Evolutionary conservation across 2,113 vertebrate genomes (phyloP).

Genomic region (Brachypodius melanocephalos): DNA sequence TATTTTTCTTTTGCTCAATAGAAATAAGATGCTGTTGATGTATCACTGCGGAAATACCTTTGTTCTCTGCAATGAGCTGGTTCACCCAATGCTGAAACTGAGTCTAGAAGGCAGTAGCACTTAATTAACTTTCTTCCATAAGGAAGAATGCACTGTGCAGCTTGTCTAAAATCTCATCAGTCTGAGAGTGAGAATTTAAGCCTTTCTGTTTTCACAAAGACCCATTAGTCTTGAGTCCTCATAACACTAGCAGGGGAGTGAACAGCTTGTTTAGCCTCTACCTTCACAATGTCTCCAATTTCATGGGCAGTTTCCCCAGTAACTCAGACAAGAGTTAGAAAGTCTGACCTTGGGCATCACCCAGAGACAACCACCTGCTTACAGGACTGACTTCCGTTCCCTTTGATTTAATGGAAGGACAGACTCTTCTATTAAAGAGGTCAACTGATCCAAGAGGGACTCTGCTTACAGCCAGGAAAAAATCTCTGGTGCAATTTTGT

Average conservation of each 20-base stretch:
- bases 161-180: not conserved
- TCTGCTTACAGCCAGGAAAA: not conserved
- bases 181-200: not conserved
- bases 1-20: not conserved
- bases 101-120: not conserved
- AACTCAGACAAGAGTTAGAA: not conserved
- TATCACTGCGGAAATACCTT: not conserved
- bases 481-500: not conserved
- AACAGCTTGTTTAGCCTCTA: not conserved
- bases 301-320: not conserved
- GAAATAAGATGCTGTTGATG: not conserved
- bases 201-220: not conserved
- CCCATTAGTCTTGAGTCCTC: not conserved
- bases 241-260: not conserved
- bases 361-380: slow-evolving; percentile 7
- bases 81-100: not conserved
- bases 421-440: not conserved
- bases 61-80: not conserved
- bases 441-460: not conserved
- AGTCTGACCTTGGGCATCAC: slow-evolving; percentile 15
- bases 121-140: not conserved
- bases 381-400: not conserved
- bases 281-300: not conserved
- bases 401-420: slow-evolving; percentile 29
- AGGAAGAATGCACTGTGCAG: not conserved